Conservation (phyloP, 1,140 invertebrate genomes). For the Eupeodes corollae region DNA sequence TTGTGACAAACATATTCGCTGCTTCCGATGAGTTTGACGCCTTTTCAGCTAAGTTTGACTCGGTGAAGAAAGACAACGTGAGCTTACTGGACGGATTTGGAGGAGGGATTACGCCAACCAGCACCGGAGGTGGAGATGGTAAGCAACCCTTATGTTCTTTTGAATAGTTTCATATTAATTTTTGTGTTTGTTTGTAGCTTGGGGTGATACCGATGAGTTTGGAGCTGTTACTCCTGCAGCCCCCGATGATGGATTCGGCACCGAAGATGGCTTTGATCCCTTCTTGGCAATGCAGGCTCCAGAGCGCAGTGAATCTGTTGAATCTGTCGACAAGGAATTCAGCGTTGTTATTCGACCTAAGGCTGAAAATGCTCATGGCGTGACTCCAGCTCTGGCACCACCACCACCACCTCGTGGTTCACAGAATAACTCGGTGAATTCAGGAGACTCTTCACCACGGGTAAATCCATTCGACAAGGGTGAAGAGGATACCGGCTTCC, state of each 20-base stretch:
- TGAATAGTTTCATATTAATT: no score
- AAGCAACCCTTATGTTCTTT: constrained; percentile 2
- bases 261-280: constrained; percentile 68
- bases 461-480: constrained; percentile 72
- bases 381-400: constrained; percentile 56
- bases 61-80: constrained; percentile 44
- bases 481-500: constrained; percentile 40
- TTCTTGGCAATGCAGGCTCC: constrained; percentile 68
- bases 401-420: constrained; percentile 55
- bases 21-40: constrained; percentile 61
- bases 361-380: constrained; percentile 37
- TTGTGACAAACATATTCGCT: constrained; percentile 31
- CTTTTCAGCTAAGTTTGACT: constrained; percentile 78
- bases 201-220: constrained; percentile 43
- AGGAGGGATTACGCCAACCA: constrained; percentile 27
- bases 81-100: constrained; percentile 41
- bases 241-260: constrained; percentile 46
- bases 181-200: constrained; percentile 21
- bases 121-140: constrained; percentile 21
- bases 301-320: constrained; percentile 56
- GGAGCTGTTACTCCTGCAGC: constrained; percentile 29
- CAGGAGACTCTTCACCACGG: constrained; percentile 44
- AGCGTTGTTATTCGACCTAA: constrained; percentile 46
- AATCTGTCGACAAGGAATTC: constrained; percentile 50
- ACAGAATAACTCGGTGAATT: constrained; percentile 37